Evolutionary conservation across 2,113 vertebrate genomes (phyloP), one percentile per base, ranked within the genome.

Genomic region (Chionodraco myersi): DNA sequence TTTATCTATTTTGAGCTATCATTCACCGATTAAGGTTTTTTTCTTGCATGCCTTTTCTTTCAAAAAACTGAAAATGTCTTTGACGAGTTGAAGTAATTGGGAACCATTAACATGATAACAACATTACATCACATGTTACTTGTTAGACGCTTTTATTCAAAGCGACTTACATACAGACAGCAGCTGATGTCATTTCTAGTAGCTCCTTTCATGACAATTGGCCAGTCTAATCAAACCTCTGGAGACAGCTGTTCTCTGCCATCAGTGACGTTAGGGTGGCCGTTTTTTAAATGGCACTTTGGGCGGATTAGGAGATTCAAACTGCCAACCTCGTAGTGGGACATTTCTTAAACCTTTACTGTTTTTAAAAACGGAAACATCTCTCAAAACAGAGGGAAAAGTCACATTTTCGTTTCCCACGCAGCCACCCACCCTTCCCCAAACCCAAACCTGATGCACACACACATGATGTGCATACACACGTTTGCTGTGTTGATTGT

Each of bases 341-440:
- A 45, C 5, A 51, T 60, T 36, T 60, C 34, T 71, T 36, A 26
- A n/a, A 47, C 34, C 49, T 48, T 15, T 3, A 23, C 47, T 67
- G 14, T 10, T 57, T 60, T 67, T 56, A 64, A 83, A 64, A 83
- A 75, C 18, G 3, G 23, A 65, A 70, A 62, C 79, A 76, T 77
- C 73, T 69, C 77, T 84, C 36, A 62, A 70, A 82, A 80, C 60
- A 77, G 47, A 70, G 58, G 45, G 63, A 86, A 74, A 79, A 67
- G 10, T 68, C 9, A 60, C n/a, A 60, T 44, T 26, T 56, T 69
- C 2, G 1, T 73, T 78, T 79, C 44, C 59, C 45, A 68, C 73
- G 70, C 61, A 36, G 23, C 64, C 61, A 59, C 56, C 49, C 62
- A 56, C 49, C 15, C n/a, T 47, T 3, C 13, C 48, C 41, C 61